phyloP scores from a whole-genome alignment of 2,797 vertebrate species.

The Neostethus bicornis region DNA sequence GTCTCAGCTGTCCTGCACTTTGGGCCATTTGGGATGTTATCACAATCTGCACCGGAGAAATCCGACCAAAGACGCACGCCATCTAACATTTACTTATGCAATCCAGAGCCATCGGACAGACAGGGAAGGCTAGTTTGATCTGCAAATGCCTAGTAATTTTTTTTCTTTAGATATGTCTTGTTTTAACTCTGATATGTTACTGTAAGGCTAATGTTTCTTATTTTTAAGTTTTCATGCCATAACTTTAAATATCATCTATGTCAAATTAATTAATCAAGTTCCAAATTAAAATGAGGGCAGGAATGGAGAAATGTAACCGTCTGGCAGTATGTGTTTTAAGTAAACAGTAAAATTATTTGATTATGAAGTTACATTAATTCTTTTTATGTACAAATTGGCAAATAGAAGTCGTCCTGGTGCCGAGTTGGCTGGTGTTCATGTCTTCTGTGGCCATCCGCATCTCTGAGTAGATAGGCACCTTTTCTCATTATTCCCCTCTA shows the following conservation, averaged over 20 bases:
- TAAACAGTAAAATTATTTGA: constrained; percentile 44
- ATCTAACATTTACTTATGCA: constrained; percentile 52
- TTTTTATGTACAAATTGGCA: constrained; percentile 47
- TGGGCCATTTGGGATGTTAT: constrained; percentile 51
- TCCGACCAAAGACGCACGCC: constrained; percentile 30
- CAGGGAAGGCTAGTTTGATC: constrained; percentile 8
- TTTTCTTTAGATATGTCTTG: constrained; percentile 2
- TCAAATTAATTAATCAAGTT: not conserved
- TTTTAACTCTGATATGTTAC: constrained; percentile 13
- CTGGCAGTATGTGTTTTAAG: constrained; percentile 44
- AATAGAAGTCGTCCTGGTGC: constrained; percentile 36
- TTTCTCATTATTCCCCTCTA: constrained; percentile 60
- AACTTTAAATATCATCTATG: too few relatives aligned
- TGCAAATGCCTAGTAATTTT: constrained; percentile 15
- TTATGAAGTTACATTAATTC: constrained; percentile 55
- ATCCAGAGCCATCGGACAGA: constrained; percentile 48
- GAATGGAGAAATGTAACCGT: constrained; percentile 18
- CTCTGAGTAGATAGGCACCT: constrained; percentile 57
- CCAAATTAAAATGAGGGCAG: constrained; percentile 19
- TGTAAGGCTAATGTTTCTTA: constrained; percentile 11
- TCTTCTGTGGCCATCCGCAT: constrained; percentile 61
- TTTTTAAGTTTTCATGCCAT: too few relatives aligned
- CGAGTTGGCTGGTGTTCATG: constrained; percentile 60
- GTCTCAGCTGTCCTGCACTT: constrained; percentile 73
- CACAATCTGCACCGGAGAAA: constrained; percentile 53